These are phyloP conservation scores for Paedocypris sp. DNA, from an alignment of 2,113 vertebrate genomes.

Conservation along the genomic window DNA sequence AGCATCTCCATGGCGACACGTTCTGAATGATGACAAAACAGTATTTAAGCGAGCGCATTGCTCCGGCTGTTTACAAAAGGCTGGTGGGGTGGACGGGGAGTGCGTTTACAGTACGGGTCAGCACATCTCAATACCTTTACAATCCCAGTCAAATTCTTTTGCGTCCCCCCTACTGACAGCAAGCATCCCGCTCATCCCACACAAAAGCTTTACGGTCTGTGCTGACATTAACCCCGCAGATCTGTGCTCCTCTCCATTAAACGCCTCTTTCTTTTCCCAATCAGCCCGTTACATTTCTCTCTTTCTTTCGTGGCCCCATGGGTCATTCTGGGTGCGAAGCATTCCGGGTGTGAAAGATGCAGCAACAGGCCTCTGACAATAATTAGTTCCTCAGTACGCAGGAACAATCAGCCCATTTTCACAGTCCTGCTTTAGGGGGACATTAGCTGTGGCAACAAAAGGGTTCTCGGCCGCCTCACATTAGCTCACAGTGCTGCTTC, in stretches of 20 bases:
- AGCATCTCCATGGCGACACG: conserved; percentile 50
- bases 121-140: conserved; percentile 65
- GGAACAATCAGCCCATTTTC: conserved; percentile 26
- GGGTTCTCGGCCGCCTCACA: conserved; percentile 32
- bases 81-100: conserved; percentile 32
- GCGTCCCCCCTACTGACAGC: conserved; percentile 50
- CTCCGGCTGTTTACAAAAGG: conserved; percentile 45
- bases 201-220: conserved; percentile 58
- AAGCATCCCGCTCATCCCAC: conserved; percentile 41
- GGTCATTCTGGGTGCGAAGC: background rate
- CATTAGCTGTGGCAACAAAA: conserved; percentile 26
- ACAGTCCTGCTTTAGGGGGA: too few species aligned
- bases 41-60: conserved; percentile 52
- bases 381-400: conserved; percentile 36
- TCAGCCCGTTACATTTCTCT: conserved; percentile 29
- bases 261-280: conserved; percentile 45
- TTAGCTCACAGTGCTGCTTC: conserved; percentile 33
- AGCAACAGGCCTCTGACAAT: background rate
- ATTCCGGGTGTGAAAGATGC: conserved; percentile 10
- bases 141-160: conserved; percentile 61
- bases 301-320: conserved; percentile 40
- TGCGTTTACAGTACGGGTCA: conserved; percentile 67
- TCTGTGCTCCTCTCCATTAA: conserved; percentile 54
- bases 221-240: conserved; percentile 56
- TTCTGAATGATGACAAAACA: conserved; percentile 34